These are phyloP conservation scores for Monopterus albus DNA, from an alignment of 2,113 vertebrate species.

Conservation along the genomic window DNA sequence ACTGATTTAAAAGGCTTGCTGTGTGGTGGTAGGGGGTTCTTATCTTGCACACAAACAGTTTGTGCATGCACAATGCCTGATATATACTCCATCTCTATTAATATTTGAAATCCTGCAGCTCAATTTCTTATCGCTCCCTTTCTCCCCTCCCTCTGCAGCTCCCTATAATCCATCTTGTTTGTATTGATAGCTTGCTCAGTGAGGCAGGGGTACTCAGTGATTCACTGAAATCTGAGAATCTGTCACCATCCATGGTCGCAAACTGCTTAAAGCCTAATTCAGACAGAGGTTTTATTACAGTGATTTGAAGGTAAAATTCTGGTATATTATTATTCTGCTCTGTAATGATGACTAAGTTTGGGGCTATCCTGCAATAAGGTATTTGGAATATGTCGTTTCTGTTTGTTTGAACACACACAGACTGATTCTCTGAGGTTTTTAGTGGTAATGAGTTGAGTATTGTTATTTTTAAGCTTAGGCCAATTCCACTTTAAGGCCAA, in stretches of 20 bases:
- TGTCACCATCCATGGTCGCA: neutral
- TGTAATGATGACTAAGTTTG: neutral
- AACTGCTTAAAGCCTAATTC: constrained; percentile 23
- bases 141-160: constrained; percentile 24
- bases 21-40: constrained; percentile 20
- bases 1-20: constrained; percentile 40
- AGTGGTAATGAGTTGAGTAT: constrained; percentile 3
- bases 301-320: neutral
- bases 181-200: constrained; percentile 30
- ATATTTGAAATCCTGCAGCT: constrained; percentile 68
- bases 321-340: neutral
- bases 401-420: constrained; percentile 1
- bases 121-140: constrained; percentile 42
- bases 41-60: constrained; percentile 60
- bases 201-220: constrained; percentile 10
- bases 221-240: constrained; percentile 39
- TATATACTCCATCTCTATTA: constrained; percentile 57
- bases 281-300: constrained; percentile 8
- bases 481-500: neutral
- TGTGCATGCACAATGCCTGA: constrained; percentile 66
- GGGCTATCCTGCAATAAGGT: neutral
- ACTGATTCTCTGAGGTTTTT: constrained; percentile 7
- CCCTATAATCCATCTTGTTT: constrained; percentile 37
- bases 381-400: no score
- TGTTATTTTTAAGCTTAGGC: constrained; percentile 3